A percentile compares a stretch with the other conserved stretches of the same genome.
These are phyloP conservation scores for Holacanthella duospinosa DNA, from an alignment of 2,888 invertebrate species.

Conservation along the genomic window DNA sequence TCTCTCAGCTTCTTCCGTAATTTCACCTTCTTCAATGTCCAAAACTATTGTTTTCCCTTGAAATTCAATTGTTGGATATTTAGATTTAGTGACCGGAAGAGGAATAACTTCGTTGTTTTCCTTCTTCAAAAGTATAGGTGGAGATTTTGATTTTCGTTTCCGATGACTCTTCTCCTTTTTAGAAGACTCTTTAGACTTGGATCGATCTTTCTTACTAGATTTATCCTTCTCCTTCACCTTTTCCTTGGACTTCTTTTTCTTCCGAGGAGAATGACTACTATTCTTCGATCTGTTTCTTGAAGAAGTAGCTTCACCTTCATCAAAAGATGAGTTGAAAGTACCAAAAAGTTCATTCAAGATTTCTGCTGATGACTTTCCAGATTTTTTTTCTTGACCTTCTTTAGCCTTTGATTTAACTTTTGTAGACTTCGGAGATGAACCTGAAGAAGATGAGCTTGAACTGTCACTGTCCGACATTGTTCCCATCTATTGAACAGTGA, in stretches of 20 bases:
- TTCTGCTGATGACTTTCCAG: conserved; percentile 59
- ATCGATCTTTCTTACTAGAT: conserved; percentile 37
- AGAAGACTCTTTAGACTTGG: conserved; percentile 41
- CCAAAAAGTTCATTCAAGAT: conserved; percentile 68
- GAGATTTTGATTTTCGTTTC: background rate
- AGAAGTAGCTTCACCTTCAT: conserved; percentile 39
- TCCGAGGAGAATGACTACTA: background rate
- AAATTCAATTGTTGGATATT: conserved; percentile 7
- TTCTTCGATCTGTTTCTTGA: background rate
- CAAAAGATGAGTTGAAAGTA: conserved; percentile 31
- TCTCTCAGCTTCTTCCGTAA: conserved; percentile 53
- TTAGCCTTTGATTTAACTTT: too few species aligned
- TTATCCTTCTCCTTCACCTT: conserved; percentile 27
- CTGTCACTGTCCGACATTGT: background rate
- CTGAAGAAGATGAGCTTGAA: background rate
- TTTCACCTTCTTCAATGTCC: conserved; percentile 46
- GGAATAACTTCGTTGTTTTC: background rate
- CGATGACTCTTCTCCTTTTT: conserved; percentile 39
- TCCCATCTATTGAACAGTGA: background rate
- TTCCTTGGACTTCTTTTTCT: conserved; percentile 27
- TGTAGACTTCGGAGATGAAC: background rate
- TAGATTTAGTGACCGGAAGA: background rate
- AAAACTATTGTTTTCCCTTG: conserved; percentile 7
- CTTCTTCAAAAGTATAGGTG: background rate
- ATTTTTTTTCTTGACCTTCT: background rate